phyloP scores from a whole-genome alignment of 2,113 vertebrate species.

The Tyto alba region DNA sequence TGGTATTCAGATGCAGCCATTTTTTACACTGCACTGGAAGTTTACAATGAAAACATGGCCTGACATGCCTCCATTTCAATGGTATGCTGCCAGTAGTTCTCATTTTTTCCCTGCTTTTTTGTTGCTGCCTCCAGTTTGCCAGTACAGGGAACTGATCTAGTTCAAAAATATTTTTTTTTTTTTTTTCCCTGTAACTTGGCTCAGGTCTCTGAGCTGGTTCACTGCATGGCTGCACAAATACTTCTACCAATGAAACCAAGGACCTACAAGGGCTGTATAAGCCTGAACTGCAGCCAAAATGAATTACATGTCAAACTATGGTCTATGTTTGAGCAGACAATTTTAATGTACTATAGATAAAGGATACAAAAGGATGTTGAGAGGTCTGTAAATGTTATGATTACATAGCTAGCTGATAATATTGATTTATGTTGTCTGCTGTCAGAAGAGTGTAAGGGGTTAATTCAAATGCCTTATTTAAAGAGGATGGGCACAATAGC shows the following conservation, averaged over 20 bases:
- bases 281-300: slow-evolving; percentile 42
- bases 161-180: background rate
- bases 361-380: slow-evolving; percentile 12
- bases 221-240: slow-evolving; percentile 16
- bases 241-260: slow-evolving; percentile 15
- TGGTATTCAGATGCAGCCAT: background rate
- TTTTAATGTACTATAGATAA: slow-evolving; percentile 22
- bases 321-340: background rate
- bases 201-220: background rate
- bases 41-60: slow-evolving; percentile 14
- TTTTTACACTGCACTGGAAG: background rate
- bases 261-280: background rate
- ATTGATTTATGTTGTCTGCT: background rate
- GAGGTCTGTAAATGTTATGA: slow-evolving; percentile 16
- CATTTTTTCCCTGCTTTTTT: background rate
- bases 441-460: background rate
- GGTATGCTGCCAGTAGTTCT: background rate
- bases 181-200: background rate
- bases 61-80: slow-evolving; percentile 2
- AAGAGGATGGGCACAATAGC: background rate
- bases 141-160: background rate
- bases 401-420: background rate
- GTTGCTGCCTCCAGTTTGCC: background rate
- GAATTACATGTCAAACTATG: slow-evolving; percentile 5
- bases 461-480: background rate